phyloP scores from a whole-genome alignment of 2,888 invertebrate species.

The Meta bourneti region DNA sequence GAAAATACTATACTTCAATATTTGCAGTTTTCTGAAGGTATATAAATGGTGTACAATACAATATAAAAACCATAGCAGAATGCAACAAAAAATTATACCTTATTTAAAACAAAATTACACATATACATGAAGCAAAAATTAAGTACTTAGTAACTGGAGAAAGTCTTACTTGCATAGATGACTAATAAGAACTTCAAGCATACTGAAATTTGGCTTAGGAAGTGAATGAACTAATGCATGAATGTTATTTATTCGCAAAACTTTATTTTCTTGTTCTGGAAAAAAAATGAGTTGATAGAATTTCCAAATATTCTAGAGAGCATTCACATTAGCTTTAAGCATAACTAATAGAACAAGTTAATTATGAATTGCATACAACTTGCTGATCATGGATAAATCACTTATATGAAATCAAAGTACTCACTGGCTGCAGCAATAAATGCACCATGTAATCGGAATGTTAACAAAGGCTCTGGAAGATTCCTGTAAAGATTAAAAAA shows the following conservation, averaged over 20 bases:
- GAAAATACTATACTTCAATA: too few relatives aligned
- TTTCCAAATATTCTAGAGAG: too few relatives aligned
- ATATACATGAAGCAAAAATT: not conserved
- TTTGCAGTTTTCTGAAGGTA: too few relatives aligned
- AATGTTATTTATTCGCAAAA: slow-evolving; percentile 89
- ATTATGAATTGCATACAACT: not conserved
- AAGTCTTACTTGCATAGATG: slow-evolving; percentile 90
- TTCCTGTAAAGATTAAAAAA: slow-evolving; percentile 82
- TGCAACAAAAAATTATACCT: too few relatives aligned
- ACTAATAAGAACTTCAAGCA: slow-evolving; percentile 91
- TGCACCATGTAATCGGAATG: slow-evolving; percentile 91
- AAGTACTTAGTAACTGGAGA: not conserved
- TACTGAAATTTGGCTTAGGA: slow-evolving; percentile 90
- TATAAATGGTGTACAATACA: too few relatives aligned
- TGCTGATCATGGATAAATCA: not conserved
- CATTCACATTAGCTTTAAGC: not conserved
- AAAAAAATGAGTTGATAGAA: not conserved
- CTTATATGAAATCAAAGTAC: slow-evolving; percentile 80
- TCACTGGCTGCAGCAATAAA: slow-evolving; percentile 96
- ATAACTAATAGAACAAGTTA: not conserved
- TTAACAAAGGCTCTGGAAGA: slow-evolving; percentile 97
- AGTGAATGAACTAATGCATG: slow-evolving; percentile 92
- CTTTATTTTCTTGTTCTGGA: slow-evolving; percentile 90
- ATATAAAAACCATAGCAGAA: too few relatives aligned
- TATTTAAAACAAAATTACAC: too few relatives aligned